Base-by-base conservation (phyloP, 1,140 invertebrate genomes). In the Eubasilissa regina region DNA sequence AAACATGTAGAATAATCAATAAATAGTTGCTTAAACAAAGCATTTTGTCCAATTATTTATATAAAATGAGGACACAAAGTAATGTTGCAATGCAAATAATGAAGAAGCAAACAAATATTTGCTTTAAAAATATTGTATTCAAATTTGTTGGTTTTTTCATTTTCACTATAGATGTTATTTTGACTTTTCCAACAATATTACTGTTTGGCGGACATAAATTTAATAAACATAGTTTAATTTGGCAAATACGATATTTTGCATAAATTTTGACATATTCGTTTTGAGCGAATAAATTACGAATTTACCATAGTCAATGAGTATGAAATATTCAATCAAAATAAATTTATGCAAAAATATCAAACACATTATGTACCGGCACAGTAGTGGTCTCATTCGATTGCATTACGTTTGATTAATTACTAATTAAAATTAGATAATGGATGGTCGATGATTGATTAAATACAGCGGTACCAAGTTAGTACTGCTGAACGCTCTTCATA, bases 291-390 rank as follows among this genome's bases (percentile, higher is more conserved):
- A 45, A 43, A 44, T 47, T n/a, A 44, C 15, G 44, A 66, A 66
- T 45, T 66, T 66, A 66, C 62, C 62, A 66, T 64, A 66, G 0
- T 3, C 62, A 66, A 66, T 44, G 13, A 47, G 62, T 17, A 66
- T 66, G 44, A 66, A 66, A 66, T 66, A 43, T 25, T 15, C 13
- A 44, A 15, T 66, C 15, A 15, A 44, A 47, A 44, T 66, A 66
- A 15, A 66, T 44, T 66, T 66, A 47, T 44, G 62, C 62, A 66
- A 66, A 66, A 66, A 44, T 47, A 11, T 44, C 17, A 44, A 43
- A 45, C 44, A 15, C 25, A n/a, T 44, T 0, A 15, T 35, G n/a
- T 44, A 44, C 12, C 15, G 25, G 12, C 11, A 9, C 35, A 64
- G 35, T 66, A 58, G 55, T 58, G 17, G 55, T 11, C n/a, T 58